Evolutionary conservation across 2,888 invertebrate genomes (phyloP).

Genomic region (Sicus ferrugineus): DNA sequence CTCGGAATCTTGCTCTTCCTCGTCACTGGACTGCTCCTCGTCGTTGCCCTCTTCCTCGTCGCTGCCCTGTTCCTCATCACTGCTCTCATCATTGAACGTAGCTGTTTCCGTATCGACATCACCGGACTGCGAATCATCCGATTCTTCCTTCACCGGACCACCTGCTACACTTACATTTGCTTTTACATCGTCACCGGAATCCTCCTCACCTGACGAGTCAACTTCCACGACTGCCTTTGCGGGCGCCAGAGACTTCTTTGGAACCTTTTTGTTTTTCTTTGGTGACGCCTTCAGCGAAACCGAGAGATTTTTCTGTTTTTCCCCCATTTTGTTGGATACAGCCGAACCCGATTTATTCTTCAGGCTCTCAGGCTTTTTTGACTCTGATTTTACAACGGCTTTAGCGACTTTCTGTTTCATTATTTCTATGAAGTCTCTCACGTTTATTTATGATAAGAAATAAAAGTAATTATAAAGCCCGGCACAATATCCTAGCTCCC

Average conservation of each 20-base stretch:
- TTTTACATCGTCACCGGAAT: constrained; percentile 43
- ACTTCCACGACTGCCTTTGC: constrained; percentile 30
- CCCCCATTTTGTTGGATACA: background rate
- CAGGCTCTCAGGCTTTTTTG: too few species aligned
- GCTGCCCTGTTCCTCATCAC: constrained; percentile 35
- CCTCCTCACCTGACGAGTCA: constrained; percentile 44
- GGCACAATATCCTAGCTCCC: too few species aligned
- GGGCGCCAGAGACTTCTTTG: background rate
- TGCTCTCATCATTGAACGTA: constrained; percentile 8
- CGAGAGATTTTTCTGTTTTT: background rate
- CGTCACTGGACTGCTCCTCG: background rate
- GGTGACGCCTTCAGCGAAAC: background rate
- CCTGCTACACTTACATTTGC: constrained; percentile 23
- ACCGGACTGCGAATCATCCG: constrained; percentile 16
- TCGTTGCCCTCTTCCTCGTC: constrained; percentile 37
- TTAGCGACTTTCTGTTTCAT: too few species aligned
- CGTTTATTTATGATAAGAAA: too few species aligned
- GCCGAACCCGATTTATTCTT: constrained; percentile 30
- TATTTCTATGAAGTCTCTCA: too few species aligned
- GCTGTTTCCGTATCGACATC: background rate
- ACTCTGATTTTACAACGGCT: too few species aligned
- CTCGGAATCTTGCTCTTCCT: constrained; percentile 32
- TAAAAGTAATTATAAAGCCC: too few species aligned
- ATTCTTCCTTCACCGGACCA: constrained; percentile 36
- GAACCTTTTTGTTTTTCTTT: background rate